These are phyloP conservation scores for Adoxophyes honmai DNA, from an alignment of 1,140 invertebrate species.

Conservation along the genomic window DNA sequence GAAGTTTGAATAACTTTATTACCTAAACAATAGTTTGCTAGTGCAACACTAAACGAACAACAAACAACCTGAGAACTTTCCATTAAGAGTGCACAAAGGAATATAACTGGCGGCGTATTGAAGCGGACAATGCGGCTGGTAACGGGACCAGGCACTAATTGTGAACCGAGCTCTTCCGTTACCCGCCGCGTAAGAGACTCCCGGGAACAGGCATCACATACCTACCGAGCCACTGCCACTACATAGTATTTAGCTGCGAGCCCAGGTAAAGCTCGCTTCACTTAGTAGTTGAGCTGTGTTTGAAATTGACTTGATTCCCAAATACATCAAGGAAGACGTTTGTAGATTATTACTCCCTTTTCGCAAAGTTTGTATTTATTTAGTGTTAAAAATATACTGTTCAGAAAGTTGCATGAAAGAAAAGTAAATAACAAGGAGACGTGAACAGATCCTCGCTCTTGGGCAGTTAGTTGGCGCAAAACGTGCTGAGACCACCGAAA, in stretches of 20 bases:
- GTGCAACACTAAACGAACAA: conserved; percentile 41
- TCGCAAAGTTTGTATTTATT: neutral
- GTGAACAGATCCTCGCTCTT: conserved; percentile 17
- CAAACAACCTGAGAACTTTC: conserved; percentile 53
- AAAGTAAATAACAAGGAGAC: conserved; percentile 39
- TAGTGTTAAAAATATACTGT: conserved; percentile 15
- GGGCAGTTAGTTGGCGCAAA: conserved; percentile 28
- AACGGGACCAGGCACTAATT: conserved; percentile 71
- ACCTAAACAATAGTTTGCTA: conserved; percentile 31
- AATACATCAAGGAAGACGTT: too few relatives aligned
- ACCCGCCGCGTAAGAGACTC: conserved; percentile 1
- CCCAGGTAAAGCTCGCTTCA: neutral
- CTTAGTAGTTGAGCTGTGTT: too few relatives aligned
- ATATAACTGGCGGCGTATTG: conserved; percentile 55
- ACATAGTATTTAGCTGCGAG: neutral
- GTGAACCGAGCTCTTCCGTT: conserved; percentile 52
- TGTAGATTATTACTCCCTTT: too few relatives aligned
- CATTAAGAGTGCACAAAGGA: conserved; percentile 59
- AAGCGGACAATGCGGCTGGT: conserved; percentile 63
- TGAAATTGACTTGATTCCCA: too few relatives aligned
- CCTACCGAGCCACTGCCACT: neutral
- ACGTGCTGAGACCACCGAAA: conserved; percentile 44
- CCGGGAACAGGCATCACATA: conserved; percentile 1
- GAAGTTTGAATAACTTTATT: conserved; percentile 17
- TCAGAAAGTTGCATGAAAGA: conserved; percentile 17